These are phyloP conservation scores for Neoitamus cyanurus DNA, from an alignment of 2,888 invertebrate genomes.

Conservation along the genomic window DNA sequence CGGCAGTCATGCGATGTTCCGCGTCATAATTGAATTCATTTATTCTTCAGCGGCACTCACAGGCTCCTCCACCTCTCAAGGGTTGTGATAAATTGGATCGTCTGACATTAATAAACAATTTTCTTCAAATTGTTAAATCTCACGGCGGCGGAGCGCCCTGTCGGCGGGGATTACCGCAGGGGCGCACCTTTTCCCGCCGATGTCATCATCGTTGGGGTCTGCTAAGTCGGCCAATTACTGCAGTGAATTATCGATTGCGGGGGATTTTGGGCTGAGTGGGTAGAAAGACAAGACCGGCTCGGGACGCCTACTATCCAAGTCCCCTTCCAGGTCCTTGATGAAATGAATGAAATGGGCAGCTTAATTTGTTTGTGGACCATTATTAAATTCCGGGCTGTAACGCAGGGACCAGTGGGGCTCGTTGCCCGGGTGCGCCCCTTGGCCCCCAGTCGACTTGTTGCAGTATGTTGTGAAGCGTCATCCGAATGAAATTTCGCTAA, in stretches of 20 bases:
- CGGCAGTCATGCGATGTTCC: not conserved
- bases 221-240: not conserved
- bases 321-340: not conserved
- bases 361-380: conserved; percentile 1
- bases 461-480: not conserved
- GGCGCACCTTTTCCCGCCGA: not conserved
- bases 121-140: not conserved
- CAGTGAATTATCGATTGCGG: not conserved
- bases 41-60: not conserved
- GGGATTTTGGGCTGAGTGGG: not conserved
- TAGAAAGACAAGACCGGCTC: not conserved
- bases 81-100: not conserved
- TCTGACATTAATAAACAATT: not conserved
- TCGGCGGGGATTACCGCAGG: not conserved
- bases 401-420: not conserved
- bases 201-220: not conserved
- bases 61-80: not conserved
- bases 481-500: not conserved
- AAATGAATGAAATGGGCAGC: not conserved
- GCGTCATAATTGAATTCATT: not conserved
- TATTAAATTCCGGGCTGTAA: not conserved
- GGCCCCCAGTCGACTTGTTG: not conserved
- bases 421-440: not conserved
- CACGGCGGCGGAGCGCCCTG: not conserved
- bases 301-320: not conserved